Evolutionary conservation across 2,797 vertebrate genomes (phyloP), one percentile per base, ranked within the genome.

Genomic region (Acanthurus lineatus): DNA sequence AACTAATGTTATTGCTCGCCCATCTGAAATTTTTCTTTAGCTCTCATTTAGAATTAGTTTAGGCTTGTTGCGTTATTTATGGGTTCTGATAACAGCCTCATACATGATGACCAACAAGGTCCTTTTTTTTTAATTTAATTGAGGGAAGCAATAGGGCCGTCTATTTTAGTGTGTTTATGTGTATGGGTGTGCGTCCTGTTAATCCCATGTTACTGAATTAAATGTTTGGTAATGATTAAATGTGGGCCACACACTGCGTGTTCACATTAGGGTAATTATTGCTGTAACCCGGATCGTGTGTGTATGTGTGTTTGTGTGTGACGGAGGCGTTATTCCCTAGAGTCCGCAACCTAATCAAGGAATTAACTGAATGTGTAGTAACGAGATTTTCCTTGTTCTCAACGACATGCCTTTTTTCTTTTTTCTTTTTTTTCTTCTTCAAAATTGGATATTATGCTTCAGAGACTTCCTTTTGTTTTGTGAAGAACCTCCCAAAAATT

Each of bases 151-250:
- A 38, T 9, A 6, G 7, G 5, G 15, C 5, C 22, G 40, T 60
- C 3, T 58, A 10, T 22, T 4, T 52, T 17, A 5, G n/a, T 22
- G 42, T 57, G 51, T 53, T 9, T 40, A n/a, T 51, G 48, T 6
- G 16, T 65, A 61, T 48, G 58, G 9, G 60, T 40, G 58, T 16
- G 40, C 22, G 54, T 49, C 28, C 22, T 76, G 61, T 64, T 79
- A 72, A 78, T 83, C 79, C 66, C 67, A 68, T 81, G 63, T 87
- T 74, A 79, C 72, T 66, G 76, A 86, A 90, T 92, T 88, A 91
- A 93, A 91, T 86, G 88, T 85, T 88, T 69, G 45, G 28, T 81
- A 87, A 89, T 91, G 70, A 92, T 91, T 91, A 91, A 91, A 91
- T 77, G 79, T 73, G 71, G 57, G 67, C 73, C 73, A 71, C 89